Evolutionary conservation across 2,113 vertebrate genomes (phyloP).

Genomic region (Myotis brandtii): DNA sequence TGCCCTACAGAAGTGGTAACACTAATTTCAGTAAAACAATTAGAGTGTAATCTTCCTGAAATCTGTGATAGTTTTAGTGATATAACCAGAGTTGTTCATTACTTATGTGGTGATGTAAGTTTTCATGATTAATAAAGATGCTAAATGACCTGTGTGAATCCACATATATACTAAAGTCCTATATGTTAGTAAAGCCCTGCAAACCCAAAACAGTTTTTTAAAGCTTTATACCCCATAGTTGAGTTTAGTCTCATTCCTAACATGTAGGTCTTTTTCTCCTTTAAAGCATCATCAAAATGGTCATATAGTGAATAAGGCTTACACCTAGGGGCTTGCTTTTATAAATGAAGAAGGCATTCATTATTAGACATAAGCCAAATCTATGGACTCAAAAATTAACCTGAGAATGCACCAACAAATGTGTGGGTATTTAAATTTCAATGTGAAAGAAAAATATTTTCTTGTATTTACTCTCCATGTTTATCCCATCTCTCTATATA

Average conservation of each 20-base stretch:
- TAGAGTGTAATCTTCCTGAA: neutral
- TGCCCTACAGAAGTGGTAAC: neutral
- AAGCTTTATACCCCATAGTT: neutral
- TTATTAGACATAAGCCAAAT: neutral
- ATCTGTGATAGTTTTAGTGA: neutral
- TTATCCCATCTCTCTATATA: neutral
- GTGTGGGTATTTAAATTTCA: neutral
- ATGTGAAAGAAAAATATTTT: conserved; percentile 1
- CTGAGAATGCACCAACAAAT: neutral
- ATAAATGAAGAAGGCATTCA: neutral
- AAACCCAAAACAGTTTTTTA: conserved; percentile 5
- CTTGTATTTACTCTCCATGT: neutral
- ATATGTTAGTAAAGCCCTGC: neutral
- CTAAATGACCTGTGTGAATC: neutral
- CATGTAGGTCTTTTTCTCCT: neutral
- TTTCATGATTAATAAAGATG: neutral
- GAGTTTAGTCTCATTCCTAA: neutral
- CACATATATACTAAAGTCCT: neutral
- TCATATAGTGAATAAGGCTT: neutral
- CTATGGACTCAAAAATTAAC: neutral
- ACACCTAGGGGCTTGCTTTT: neutral
- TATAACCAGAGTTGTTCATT: neutral
- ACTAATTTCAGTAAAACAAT: neutral
- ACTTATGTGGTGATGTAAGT: neutral
- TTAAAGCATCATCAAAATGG: neutral